Percentiles rank a stretch among this genome's conserved stretches.
These are phyloP conservation scores for Temnopleurus reevesii DNA, from an alignment of 53 echinoderm and acorn worm genomes.

Conservation along the genomic window DNA sequence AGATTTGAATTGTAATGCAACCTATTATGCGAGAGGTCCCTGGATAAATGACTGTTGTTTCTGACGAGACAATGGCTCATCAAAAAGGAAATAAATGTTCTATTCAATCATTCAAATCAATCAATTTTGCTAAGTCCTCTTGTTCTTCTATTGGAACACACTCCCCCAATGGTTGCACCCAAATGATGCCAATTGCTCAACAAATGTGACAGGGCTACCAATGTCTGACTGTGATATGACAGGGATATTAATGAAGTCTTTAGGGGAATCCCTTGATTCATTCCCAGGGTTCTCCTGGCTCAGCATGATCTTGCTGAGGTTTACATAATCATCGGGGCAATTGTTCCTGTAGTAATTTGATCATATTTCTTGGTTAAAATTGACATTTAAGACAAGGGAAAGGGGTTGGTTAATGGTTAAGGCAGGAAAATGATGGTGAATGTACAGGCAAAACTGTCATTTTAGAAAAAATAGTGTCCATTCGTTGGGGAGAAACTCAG, in stretches of 20 bases:
- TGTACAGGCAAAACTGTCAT: no score
- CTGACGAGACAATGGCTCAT: no score
- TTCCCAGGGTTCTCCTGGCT: conserved; percentile 1
- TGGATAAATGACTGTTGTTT: no score
- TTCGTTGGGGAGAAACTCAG: no score
- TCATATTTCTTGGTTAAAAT: neutral
- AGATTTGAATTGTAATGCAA: no score
- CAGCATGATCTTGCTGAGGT: conserved; percentile 1
- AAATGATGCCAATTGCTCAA: neutral
- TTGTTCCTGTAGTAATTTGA: neutral
- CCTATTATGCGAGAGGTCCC: no score
- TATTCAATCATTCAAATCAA: no score
- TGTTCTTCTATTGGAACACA: neutral
- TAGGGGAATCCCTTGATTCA: neutral
- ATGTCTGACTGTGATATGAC: neutral
- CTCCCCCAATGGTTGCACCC: no score
- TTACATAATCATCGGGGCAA: neutral
- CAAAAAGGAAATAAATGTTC: no score
- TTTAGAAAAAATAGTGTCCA: no score
- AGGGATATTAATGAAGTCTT: conserved; percentile 11
- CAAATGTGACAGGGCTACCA: neutral
- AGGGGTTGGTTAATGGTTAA: neutral
- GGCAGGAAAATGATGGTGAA: no score
- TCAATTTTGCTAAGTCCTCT: no score
- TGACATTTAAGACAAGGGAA: neutral